These are phyloP conservation scores for Strongylocentrotus purpuratus DNA, from an alignment of 35 echinoderm and acorn worm species.

Conservation along the genomic window DNA sequence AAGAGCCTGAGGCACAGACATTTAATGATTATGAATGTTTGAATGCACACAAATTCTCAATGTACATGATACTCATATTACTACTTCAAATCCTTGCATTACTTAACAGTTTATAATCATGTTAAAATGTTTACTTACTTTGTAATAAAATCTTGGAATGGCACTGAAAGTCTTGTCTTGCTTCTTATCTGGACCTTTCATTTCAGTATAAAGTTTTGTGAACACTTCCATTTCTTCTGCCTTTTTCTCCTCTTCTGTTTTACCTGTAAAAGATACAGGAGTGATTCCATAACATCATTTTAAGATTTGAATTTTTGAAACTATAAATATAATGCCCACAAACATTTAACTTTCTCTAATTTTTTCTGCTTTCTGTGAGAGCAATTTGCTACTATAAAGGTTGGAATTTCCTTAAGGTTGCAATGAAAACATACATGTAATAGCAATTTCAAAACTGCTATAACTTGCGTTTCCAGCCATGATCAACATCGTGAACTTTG, in stretches of 20 bases:
- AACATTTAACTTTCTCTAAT: too few relatives aligned
- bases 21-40: too few relatives aligned
- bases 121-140: constrained; percentile 57
- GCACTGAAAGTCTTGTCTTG: constrained; percentile 65
- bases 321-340: too few relatives aligned
- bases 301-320: too few relatives aligned
- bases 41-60: background rate
- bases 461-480: too few relatives aligned
- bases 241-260: constrained; percentile 67
- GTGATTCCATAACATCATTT: background rate
- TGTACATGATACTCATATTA: background rate
- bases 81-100: background rate
- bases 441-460: too few relatives aligned
- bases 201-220: constrained; percentile 81
- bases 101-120: background rate
- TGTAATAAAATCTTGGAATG: constrained; percentile 98
- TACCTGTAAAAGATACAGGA: background rate
- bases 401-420: too few relatives aligned
- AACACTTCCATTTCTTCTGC: constrained; percentile 82
- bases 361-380: too few relatives aligned
- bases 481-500: too few relatives aligned
- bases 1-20: too few relatives aligned
- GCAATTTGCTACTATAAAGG: too few relatives aligned
- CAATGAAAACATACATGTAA: too few relatives aligned
- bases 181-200: constrained; percentile 77